Evolutionary conservation across 2,888 invertebrate genomes (phyloP).

Genomic region (Thumatha senex): DNA sequence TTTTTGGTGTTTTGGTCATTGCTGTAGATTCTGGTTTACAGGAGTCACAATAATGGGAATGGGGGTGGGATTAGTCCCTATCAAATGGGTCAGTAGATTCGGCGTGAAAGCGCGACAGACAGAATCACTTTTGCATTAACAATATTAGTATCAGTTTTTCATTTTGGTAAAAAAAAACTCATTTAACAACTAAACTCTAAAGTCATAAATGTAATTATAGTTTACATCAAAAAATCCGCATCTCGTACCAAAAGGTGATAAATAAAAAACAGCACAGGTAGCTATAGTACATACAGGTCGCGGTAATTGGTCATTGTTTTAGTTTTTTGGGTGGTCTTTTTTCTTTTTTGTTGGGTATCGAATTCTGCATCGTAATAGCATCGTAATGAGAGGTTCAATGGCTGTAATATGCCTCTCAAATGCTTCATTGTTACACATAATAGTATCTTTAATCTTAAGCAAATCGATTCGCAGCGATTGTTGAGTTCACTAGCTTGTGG

Average conservation of each 20-base stretch:
- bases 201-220: too few relatives aligned
- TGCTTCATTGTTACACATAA: slow-evolving; percentile 39
- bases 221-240: neutral
- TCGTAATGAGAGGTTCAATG: slow-evolving; percentile 53
- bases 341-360: slow-evolving; percentile 46
- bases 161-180: too few relatives aligned
- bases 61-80: too few relatives aligned
- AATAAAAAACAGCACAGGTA: slow-evolving; percentile 32
- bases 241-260: neutral
- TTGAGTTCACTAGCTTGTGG: too few relatives aligned
- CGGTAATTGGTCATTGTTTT: slow-evolving; percentile 54
- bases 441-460: slow-evolving; percentile 1
- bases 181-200: too few relatives aligned
- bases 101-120: too few relatives aligned
- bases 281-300: slow-evolving; percentile 24
- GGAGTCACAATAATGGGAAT: too few relatives aligned
- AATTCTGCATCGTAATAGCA: slow-evolving; percentile 47
- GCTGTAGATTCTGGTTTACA: too few relatives aligned
- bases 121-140: too few relatives aligned
- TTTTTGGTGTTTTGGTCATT: too few relatives aligned
- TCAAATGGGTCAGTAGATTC: too few relatives aligned
- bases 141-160: too few relatives aligned
- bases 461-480: neutral
- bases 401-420: slow-evolving; percentile 40
- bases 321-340: slow-evolving; percentile 52